These are phyloP conservation scores for Penaeus monodon DNA, from an alignment of 2,888 invertebrate genomes.

Conservation along the genomic window DNA sequence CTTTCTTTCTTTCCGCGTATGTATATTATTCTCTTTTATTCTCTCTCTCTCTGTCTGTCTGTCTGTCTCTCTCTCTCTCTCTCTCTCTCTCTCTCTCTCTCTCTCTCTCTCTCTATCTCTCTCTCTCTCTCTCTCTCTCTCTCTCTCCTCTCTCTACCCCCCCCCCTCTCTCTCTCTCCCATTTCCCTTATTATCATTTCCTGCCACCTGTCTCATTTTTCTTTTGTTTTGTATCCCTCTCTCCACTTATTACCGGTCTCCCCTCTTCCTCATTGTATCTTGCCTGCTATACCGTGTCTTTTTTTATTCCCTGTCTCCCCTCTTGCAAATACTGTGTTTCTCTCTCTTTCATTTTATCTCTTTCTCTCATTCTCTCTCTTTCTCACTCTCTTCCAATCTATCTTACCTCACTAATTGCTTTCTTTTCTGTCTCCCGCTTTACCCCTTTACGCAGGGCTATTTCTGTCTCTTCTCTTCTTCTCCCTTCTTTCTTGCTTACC, in stretches of 20 bases:
- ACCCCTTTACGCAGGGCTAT: background rate
- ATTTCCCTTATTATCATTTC: background rate
- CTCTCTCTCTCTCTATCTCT: conserved; percentile 28
- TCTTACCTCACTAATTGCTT: no score
- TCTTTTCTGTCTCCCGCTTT: background rate
- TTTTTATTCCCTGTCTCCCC: conserved; percentile 5
- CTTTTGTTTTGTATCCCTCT: conserved; percentile 17
- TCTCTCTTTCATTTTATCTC: conserved; percentile 7
- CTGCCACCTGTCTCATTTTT: background rate
- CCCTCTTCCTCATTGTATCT: background rate
- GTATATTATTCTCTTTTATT: background rate
- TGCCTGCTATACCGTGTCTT: background rate
- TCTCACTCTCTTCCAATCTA: background rate
- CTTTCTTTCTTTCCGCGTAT: no score
- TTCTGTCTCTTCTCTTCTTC: background rate
- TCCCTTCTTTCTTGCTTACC: background rate
- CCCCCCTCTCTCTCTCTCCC: conserved; percentile 2
- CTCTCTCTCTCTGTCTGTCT: background rate
- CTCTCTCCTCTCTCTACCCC: conserved; percentile 20
- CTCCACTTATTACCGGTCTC: conserved; percentile 3
- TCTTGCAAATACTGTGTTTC: background rate
- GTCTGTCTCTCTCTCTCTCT: background rate
- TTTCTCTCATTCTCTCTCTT: background rate
- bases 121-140: conserved; percentile 27
- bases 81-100: conserved; percentile 6